Percentiles rank a stretch among this genome's conserved stretches.
Evolutionary conservation across 2,888 invertebrate species (phyloP).

Genomic region (Amphipoea oculea): DNA sequence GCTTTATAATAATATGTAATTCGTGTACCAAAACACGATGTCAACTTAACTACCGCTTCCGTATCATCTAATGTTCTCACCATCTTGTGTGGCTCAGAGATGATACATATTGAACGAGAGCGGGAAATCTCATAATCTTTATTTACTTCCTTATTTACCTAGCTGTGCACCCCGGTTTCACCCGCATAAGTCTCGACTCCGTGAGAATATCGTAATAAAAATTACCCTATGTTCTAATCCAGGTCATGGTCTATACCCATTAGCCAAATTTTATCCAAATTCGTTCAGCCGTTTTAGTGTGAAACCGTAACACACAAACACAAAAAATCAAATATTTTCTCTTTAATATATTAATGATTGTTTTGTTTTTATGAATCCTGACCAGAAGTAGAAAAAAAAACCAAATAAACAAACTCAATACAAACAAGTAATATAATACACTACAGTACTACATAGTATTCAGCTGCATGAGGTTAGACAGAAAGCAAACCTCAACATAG

Average conservation of each 20-base stretch:
- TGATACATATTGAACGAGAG: constrained; percentile 28
- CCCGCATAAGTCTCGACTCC: background rate
- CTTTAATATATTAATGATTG: background rate
- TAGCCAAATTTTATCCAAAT: background rate
- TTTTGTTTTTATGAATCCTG: constrained; percentile 2
- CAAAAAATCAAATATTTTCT: background rate
- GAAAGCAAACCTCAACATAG: background rate
- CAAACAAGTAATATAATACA: background rate
- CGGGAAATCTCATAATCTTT: constrained; percentile 10
- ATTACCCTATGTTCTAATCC: background rate
- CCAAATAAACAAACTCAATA: background rate
- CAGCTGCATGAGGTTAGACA: background rate
- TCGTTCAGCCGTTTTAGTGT: background rate
- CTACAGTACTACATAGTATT: background rate
- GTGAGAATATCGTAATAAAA: background rate
- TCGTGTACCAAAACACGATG: constrained; percentile 29
- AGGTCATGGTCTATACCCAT: background rate
- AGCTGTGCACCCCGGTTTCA: background rate
- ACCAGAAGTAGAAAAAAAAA: background rate
- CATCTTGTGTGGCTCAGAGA: background rate
- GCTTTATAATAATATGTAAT: background rate
- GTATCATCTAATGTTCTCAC: background rate
- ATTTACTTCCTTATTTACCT: constrained; percentile 29
- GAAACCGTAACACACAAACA: background rate
- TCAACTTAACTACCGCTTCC: constrained; percentile 38